Conservation (phyloP, 2,113 vertebrate species). For the Rhea pennata region DNA sequence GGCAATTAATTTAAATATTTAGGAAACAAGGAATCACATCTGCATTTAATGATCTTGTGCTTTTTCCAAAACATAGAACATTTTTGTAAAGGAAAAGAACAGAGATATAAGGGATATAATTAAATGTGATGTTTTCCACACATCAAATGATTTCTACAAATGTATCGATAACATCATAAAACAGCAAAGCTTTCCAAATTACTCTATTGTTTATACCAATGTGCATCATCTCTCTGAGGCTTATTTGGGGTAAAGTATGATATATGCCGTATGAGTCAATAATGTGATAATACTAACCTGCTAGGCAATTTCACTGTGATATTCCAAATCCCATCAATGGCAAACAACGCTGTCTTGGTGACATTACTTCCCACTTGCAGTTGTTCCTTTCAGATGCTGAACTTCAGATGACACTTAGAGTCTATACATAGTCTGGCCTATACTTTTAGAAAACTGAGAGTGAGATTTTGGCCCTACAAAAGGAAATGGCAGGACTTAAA, state of each 20-base stretch:
- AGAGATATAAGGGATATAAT: neutral
- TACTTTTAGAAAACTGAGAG: neutral
- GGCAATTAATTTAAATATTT: slow-evolving; percentile 41
- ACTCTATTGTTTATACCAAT: neutral
- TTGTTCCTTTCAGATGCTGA: neutral
- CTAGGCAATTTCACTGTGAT: neutral
- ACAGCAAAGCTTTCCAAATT: neutral
- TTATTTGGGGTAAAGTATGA: neutral
- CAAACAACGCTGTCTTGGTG: neutral
- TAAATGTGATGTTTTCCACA: slow-evolving; percentile 44
- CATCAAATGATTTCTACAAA: slow-evolving; percentile 23
- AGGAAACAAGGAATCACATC: slow-evolving; percentile 46
- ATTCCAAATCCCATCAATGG: neutral
- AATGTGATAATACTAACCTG: neutral
- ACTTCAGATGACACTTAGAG: neutral
- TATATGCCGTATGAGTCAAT: neutral
- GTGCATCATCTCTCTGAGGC: neutral
- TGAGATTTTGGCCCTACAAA: neutral
- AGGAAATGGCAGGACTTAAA: neutral
- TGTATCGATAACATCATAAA: neutral
- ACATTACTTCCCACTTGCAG: neutral
- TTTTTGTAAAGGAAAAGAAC: slow-evolving; percentile 10
- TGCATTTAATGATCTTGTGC: slow-evolving; percentile 48
- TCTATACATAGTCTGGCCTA: neutral
- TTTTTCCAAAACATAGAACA: slow-evolving; percentile 18